These are phyloP conservation scores for Iguana delicatissima DNA, from an alignment of 2,797 vertebrate genomes.

Conservation along the genomic window DNA sequence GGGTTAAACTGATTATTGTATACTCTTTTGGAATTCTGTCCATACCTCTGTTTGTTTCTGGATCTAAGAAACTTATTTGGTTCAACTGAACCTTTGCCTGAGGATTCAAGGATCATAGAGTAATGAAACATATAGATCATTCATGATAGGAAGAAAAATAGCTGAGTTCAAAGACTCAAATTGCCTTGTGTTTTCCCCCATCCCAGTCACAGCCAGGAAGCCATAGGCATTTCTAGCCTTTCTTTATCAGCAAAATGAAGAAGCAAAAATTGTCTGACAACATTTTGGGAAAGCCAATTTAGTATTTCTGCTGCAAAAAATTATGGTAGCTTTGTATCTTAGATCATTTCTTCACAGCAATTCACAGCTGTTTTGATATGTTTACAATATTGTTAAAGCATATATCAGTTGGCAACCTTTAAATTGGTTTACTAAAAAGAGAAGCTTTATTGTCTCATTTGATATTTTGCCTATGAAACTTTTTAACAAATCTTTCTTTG, in stretches of 20 bases:
- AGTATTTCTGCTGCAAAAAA: conserved; percentile 17
- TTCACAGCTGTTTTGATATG: background rate
- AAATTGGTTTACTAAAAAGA: background rate
- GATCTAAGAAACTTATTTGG: conserved; percentile 69
- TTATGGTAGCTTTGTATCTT: background rate
- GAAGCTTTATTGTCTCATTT: background rate
- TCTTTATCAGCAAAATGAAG: conserved; percentile 74
- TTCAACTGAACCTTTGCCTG: conserved; percentile 72
- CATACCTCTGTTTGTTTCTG: conserved; percentile 69
- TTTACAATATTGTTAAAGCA: background rate
- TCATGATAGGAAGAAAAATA: conserved; percentile 81
- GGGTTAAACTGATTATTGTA: conserved; percentile 47
- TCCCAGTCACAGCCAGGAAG: conserved; percentile 58
- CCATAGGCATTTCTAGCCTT: conserved; percentile 60
- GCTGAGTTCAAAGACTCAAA: conserved; percentile 73
- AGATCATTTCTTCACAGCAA: background rate
- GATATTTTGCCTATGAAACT: background rate
- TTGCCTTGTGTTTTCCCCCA: conserved; percentile 62
- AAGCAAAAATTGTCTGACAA: conserved; percentile 71
- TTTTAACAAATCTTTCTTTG: background rate
- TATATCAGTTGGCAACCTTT: background rate
- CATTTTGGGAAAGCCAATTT: conserved; percentile 64
- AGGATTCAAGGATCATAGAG: conserved; percentile 78
- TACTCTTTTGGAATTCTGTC: conserved; percentile 48
- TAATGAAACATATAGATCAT: conserved; percentile 86